A percentile compares a stretch with the other conserved stretches of the same genome.
Evolutionary conservation across 2,113 vertebrate genomes (phyloP).

Genomic region (Forbesichthys agassizii): DNA sequence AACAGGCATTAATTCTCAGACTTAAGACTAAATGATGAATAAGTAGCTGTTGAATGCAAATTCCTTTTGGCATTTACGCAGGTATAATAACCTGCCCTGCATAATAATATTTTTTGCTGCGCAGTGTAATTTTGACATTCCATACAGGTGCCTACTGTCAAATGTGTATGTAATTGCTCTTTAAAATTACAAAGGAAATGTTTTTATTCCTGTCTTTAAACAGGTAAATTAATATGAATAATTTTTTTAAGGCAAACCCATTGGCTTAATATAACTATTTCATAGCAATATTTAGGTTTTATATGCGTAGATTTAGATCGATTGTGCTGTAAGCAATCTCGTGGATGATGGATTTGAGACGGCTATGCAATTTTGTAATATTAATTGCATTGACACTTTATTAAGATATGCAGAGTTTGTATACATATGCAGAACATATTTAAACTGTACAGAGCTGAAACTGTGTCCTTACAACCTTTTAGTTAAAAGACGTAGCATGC

Average conservation of each 20-base stretch:
- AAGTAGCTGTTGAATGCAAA: conserved; percentile 34
- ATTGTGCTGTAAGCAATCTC: conserved; percentile 27
- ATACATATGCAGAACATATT: conserved; percentile 68
- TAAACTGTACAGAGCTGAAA: conserved; percentile 64
- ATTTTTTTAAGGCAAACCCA: neutral
- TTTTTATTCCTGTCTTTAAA: conserved; percentile 1
- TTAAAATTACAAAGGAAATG: neutral
- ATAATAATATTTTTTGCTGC: conserved; percentile 12
- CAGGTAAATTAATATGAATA: neutral
- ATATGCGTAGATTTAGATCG: conserved; percentile 25
- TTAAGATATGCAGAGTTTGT: conserved; percentile 56
- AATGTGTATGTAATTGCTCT: conserved; percentile 4
- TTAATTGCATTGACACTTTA: conserved; percentile 79
- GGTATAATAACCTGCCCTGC: conserved; percentile 4
- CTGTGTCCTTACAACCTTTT: conserved; percentile 51
- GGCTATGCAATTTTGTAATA: conserved; percentile 74
- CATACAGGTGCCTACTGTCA: conserved; percentile 9
- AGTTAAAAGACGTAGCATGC: conserved; percentile 17
- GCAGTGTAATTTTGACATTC: conserved; percentile 19
- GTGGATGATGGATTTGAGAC: conserved; percentile 35
- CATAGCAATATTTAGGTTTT: conserved; percentile 11
- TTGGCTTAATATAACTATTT: neutral
- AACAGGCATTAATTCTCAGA: neutral
- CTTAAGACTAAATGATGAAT: conserved; percentile 27
- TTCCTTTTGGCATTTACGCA: neutral